Percentiles rank a stretch among this genome's conserved stretches.
These are phyloP conservation scores for Dynastes hyllus DNA, from an alignment of 2,888 invertebrate genomes.

Conservation along the genomic window DNA sequence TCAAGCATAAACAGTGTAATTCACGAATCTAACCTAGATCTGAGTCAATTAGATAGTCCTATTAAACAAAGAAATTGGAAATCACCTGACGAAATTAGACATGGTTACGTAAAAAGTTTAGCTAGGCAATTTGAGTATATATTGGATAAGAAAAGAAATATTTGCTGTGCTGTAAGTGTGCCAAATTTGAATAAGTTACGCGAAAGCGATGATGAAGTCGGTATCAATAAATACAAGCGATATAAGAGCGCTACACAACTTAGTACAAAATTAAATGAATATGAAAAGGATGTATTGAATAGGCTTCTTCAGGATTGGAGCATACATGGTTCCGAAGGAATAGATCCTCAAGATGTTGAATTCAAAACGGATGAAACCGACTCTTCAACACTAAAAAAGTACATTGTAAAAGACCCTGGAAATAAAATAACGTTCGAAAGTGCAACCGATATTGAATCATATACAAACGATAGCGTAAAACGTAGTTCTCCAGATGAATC, in stretches of 20 bases:
- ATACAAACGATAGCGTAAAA: background rate
- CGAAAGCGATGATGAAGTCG: constrained; percentile 36
- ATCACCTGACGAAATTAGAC: constrained; percentile 80
- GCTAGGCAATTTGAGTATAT: constrained; percentile 80
- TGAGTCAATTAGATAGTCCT: constrained; percentile 67
- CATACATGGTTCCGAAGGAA: constrained; percentile 66
- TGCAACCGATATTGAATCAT: background rate
- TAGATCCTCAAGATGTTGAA: constrained; percentile 43
- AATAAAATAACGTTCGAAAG: background rate
- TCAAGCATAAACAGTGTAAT: constrained; percentile 69
- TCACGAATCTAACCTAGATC: constrained; percentile 69
- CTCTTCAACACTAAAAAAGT: constrained; percentile 36
- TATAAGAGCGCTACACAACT: constrained; percentile 67
- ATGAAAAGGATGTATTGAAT: constrained; percentile 68
- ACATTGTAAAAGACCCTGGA: constrained; percentile 16
- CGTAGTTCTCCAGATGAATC: constrained; percentile 14
- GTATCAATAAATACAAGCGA: constrained; percentile 24
- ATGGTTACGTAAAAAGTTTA: constrained; percentile 81
- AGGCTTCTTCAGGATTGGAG: constrained; percentile 70
- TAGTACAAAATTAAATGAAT: constrained; percentile 67
- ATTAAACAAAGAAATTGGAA: constrained; percentile 77
- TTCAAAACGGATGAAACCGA: constrained; percentile 20
- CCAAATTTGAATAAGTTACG: constrained; percentile 62
- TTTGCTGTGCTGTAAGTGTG: constrained; percentile 64
- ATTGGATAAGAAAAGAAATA: constrained; percentile 54